Conservation (phyloP, 2,113 vertebrate genomes). For the Salvelinus alpinus region DNA sequence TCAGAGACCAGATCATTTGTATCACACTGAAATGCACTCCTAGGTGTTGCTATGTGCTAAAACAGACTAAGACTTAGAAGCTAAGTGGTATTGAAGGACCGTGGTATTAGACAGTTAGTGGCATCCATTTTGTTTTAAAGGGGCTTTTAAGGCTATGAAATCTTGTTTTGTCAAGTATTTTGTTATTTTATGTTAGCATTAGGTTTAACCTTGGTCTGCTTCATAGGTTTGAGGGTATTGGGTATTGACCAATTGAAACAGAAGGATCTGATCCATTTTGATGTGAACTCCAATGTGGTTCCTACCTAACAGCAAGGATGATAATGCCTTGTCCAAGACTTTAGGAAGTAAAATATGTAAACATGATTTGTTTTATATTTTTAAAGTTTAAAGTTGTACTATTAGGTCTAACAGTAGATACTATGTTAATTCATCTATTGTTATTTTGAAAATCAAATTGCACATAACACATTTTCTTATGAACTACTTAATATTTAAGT, state of each 20-base stretch:
- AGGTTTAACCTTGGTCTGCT: neutral
- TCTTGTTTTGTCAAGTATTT: slow-evolving; percentile 10
- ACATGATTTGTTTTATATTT: neutral
- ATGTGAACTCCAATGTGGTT: slow-evolving; percentile 5
- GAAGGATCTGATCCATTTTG: slow-evolving; percentile 4
- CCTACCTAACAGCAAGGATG: neutral
- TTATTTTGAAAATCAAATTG: slow-evolving; percentile 32
- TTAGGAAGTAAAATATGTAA: neutral
- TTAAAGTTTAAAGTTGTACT: neutral
- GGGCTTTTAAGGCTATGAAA: neutral
- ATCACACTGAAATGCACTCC: neutral
- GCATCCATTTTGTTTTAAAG: neutral
- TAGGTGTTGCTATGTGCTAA: too few relatives aligned
- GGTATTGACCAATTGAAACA: slow-evolving; percentile 29
- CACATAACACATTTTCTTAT: slow-evolving; percentile 37
- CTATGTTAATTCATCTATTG: slow-evolving; percentile 11
- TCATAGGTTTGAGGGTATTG: slow-evolving; percentile 35
- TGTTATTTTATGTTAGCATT: slow-evolving; percentile 28
- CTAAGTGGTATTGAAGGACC: neutral
- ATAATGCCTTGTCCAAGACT: neutral
- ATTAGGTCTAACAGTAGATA: neutral
- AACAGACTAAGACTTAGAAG: neutral
- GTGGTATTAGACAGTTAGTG: too few relatives aligned
- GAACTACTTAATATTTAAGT: slow-evolving; percentile 57
- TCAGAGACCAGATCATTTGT: neutral